Percentiles rank a stretch among this genome's conserved stretches.
phyloP scores from a whole-genome alignment of 2,888 invertebrate species.

The Diplazon laetatorius region DNA sequence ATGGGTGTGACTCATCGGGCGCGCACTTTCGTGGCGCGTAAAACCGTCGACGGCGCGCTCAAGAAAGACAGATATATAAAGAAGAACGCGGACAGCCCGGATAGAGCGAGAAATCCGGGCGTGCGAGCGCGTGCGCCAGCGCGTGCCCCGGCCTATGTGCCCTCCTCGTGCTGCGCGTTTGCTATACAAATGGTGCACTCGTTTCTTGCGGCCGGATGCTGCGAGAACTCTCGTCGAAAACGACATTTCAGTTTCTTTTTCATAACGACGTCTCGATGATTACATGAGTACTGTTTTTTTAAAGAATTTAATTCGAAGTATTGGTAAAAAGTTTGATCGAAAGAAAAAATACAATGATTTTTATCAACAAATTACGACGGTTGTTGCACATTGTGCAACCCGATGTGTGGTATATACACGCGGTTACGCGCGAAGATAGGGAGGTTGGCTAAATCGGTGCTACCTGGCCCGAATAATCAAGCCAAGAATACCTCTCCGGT shows the following conservation, averaged over 20 bases:
- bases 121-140: conserved; percentile 31
- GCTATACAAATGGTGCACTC: neutral
- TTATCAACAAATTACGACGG: conserved; percentile 9
- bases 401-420: conserved; percentile 11
- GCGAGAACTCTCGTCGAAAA: neutral
- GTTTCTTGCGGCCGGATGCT: conserved; percentile 13
- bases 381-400: conserved; percentile 39
- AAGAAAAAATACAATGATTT: no score
- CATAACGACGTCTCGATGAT: conserved; percentile 4
- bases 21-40: conserved; percentile 56
- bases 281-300: neutral
- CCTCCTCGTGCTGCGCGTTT: conserved; percentile 28
- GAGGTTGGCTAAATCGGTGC: conserved; percentile 75
- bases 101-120: conserved; percentile 39
- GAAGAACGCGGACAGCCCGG: conserved; percentile 15
- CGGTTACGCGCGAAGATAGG: conserved; percentile 5
- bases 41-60: conserved; percentile 48
- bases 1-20: conserved; percentile 67
- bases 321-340: conserved; percentile 4
- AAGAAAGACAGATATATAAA: conserved; percentile 27
- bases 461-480: conserved; percentile 79
- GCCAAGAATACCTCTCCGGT: conserved; percentile 74
- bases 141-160: conserved; percentile 33
- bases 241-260: conserved; percentile 6
- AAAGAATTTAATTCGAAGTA: neutral